Evolutionary conservation across 2,113 vertebrate genomes (phyloP).

Genomic region (Semnopithecus entellus): DNA sequence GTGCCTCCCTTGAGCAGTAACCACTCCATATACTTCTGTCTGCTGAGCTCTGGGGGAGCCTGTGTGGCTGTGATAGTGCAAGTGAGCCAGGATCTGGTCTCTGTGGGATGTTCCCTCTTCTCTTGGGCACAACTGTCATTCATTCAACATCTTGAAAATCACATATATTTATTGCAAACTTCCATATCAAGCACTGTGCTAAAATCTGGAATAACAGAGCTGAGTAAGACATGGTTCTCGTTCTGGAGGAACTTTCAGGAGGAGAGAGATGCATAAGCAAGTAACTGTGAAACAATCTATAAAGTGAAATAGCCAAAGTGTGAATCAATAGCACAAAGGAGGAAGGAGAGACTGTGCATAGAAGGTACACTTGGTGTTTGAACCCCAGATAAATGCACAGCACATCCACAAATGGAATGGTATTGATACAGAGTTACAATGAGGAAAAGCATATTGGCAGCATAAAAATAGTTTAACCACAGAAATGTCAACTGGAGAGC

Average conservation of each 20-base stretch:
- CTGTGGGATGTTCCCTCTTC: neutral
- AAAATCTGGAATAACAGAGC: neutral
- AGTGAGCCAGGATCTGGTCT: no score
- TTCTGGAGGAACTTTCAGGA: neutral
- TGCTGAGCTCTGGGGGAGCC: neutral
- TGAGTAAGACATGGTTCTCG: neutral
- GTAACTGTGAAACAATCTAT: neutral
- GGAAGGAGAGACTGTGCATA: neutral
- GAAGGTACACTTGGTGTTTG: neutral
- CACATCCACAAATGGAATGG: neutral
- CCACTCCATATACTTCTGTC: no score
- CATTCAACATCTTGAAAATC: neutral
- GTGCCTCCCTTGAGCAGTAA: no score
- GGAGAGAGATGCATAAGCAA: neutral
- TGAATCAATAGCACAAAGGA: neutral
- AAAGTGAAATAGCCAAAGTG: neutral
- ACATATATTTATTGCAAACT: neutral
- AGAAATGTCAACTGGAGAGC: neutral
- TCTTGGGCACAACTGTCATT: neutral
- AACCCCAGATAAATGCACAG: no score
- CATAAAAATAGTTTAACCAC: neutral
- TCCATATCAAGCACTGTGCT: neutral
- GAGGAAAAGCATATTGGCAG: neutral
- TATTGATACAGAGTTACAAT: accelerated
- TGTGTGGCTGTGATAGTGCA: neutral